phyloP scores from a whole-genome alignment of 1,140 invertebrate genomes.

The Laupala kohalensis region DNA sequence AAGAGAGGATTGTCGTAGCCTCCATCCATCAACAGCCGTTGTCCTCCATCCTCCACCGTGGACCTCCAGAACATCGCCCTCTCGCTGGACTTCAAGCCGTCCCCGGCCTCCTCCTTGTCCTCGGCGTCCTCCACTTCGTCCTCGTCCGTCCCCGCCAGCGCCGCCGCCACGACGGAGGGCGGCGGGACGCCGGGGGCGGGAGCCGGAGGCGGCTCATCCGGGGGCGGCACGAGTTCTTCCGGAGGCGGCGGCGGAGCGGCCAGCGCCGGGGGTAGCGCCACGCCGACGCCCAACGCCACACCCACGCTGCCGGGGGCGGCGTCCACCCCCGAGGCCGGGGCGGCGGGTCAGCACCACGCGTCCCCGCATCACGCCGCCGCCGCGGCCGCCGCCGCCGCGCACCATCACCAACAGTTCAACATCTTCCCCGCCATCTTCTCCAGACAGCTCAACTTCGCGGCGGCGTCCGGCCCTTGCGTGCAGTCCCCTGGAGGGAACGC shows the following conservation, averaged over 20 bases:
- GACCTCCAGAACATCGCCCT: neutral
- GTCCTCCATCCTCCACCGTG: neutral
- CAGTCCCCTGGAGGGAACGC: constrained; percentile 27
- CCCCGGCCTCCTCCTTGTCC: neutral
- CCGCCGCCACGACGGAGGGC: neutral
- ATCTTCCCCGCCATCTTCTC: constrained; percentile 80
- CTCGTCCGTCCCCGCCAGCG: neutral
- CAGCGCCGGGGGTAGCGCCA: neutral
- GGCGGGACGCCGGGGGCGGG: neutral
- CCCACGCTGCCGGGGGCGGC: neutral
- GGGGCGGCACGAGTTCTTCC: neutral
- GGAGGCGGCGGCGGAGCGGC: neutral
- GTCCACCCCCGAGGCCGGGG: no score
- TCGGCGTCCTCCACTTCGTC: neutral
- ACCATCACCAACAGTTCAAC: constrained; percentile 62
- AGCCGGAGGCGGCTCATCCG: neutral
- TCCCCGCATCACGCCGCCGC: constrained; percentile 23
- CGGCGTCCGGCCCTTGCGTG: constrained; percentile 32
- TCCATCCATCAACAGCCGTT: no score
- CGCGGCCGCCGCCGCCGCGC: constrained; percentile 34
- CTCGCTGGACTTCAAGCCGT: neutral
- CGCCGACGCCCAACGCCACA: neutral
- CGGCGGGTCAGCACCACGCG: neutral
- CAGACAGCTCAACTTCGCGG: constrained; percentile 61
- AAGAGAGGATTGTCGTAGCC: no score